A percentile compares a stretch with the other conserved stretches of the same genome.
These are phyloP conservation scores for Leptestheria dahalacensis DNA, from an alignment of 1,140 invertebrate species.

Conservation along the genomic window DNA sequence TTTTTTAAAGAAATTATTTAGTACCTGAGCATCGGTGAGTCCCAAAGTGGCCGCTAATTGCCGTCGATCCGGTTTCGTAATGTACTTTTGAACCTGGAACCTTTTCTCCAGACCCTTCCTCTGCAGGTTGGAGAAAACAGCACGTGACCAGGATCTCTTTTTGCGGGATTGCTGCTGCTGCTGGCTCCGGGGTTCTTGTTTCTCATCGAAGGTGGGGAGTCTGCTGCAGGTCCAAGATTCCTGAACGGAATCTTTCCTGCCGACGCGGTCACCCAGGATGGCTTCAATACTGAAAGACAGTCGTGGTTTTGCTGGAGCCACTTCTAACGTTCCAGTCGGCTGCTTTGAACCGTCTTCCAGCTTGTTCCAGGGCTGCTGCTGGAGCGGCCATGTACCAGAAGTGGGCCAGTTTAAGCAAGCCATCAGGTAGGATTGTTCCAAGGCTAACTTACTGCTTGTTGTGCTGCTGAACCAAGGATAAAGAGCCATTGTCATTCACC, in stretches of 20 bases:
- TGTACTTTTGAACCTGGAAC: conserved; percentile 47
- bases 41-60: conserved; percentile 44
- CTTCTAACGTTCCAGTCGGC: neutral
- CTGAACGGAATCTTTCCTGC: neutral
- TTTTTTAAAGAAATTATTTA: conserved; percentile 3
- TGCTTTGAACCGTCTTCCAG: neutral
- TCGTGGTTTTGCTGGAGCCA: neutral
- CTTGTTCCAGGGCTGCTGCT: neutral
- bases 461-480: neutral
- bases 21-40: conserved; percentile 49
- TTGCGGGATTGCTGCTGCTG: conserved; percentile 25
- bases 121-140: conserved; percentile 56
- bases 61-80: conserved; percentile 44
- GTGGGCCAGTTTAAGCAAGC: neutral
- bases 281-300: conserved; percentile 1
- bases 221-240: neutral
- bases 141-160: conserved; percentile 81
- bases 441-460: neutral
- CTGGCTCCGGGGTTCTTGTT: neutral
- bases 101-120: conserved; percentile 43
- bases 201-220: neutral
- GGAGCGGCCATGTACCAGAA: neutral
- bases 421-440: neutral
- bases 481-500: too few species aligned
- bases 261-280: neutral